phyloP scores from a whole-genome alignment of 2,113 vertebrate genomes.

The Acinonyx jubatus region DNA sequence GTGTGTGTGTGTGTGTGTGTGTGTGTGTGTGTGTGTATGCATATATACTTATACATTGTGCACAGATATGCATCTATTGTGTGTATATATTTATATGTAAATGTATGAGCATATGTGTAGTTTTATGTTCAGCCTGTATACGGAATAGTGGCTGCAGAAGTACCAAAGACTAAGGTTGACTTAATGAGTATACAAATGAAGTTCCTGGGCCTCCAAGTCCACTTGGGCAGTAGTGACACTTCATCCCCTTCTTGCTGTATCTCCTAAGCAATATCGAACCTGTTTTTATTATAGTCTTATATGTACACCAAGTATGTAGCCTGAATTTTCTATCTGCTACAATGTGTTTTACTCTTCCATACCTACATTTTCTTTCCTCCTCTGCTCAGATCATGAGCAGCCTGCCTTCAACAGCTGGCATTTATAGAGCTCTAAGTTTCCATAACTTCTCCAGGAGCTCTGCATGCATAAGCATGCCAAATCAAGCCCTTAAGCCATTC shows the following conservation, averaged over 20 bases:
- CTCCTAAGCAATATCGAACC: not conserved
- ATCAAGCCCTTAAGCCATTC: conserved; percentile 67
- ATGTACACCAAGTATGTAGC: not conserved
- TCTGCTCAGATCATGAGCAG: not conserved
- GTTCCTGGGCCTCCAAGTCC: not conserved
- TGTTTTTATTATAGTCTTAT: not conserved
- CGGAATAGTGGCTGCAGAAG: not conserved
- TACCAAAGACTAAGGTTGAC: not conserved
- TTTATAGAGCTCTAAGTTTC: conserved; percentile 68
- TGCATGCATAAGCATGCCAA: conserved; percentile 42
- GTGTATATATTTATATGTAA: not conserved
- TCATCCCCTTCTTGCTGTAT: not conserved
- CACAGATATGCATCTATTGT: not conserved
- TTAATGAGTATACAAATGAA: not conserved
- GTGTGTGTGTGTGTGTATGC: not conserved
- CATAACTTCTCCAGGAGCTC: conserved; percentile 64
- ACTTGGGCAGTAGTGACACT: not conserved
- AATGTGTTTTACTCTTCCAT: conserved; percentile 15
- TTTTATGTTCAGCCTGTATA: not conserved
- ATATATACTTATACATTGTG: not conserved
- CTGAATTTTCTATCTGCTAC: conserved; percentile 32
- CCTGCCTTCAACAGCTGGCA: conserved; percentile 70
- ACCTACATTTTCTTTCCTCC: conserved; percentile 41
- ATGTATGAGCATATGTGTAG: not conserved
- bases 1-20: not conserved